Conservation (phyloP, 2,888 invertebrate species). For the Andrena bicolor region DNA sequence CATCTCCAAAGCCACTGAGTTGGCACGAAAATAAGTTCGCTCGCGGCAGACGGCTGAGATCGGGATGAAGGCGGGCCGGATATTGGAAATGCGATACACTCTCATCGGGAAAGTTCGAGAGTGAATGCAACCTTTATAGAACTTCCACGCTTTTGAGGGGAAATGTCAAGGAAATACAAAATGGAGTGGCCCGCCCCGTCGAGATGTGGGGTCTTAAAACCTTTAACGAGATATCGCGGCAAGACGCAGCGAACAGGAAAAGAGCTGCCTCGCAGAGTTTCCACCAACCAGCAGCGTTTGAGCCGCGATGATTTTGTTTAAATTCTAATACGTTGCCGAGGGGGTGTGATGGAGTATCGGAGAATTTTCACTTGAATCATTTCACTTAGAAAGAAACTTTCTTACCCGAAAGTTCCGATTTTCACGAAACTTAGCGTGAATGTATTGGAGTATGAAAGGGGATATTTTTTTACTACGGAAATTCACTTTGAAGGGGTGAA, state of each 20-base stretch:
- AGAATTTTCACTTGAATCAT: too few species aligned
- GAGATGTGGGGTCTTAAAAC: not conserved
- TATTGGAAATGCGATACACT: slow-evolving; percentile 64
- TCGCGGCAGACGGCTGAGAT: slow-evolving; percentile 9
- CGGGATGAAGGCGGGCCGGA: slow-evolving; percentile 51
- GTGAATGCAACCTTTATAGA: slow-evolving; percentile 55
- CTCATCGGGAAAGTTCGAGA: slow-evolving; percentile 59
- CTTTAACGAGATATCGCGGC: slow-evolving; percentile 32
- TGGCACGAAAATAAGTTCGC: slow-evolving; percentile 51
- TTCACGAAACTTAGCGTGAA: too few species aligned
- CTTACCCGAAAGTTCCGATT: too few species aligned
- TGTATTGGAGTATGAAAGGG: too few species aligned
- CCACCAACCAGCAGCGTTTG: not conserved
- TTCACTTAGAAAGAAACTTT: too few species aligned
- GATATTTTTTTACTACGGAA: too few species aligned
- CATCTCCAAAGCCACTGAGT: slow-evolving; percentile 11
- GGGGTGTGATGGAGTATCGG: too few species aligned
- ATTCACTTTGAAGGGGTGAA: too few species aligned
- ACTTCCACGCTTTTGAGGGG: slow-evolving; percentile 32
- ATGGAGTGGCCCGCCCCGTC: slow-evolving; percentile 6
- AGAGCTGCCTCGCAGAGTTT: slow-evolving; percentile 9
- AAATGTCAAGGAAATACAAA: slow-evolving; percentile 32
- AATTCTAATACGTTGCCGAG: too few species aligned
- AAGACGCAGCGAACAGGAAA: not conserved
- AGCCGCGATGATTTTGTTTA: too few species aligned